These are phyloP conservation scores for Drosophila simulans DNA, from an alignment of 1,140 invertebrate genomes.

Conservation along the genomic window DNA sequence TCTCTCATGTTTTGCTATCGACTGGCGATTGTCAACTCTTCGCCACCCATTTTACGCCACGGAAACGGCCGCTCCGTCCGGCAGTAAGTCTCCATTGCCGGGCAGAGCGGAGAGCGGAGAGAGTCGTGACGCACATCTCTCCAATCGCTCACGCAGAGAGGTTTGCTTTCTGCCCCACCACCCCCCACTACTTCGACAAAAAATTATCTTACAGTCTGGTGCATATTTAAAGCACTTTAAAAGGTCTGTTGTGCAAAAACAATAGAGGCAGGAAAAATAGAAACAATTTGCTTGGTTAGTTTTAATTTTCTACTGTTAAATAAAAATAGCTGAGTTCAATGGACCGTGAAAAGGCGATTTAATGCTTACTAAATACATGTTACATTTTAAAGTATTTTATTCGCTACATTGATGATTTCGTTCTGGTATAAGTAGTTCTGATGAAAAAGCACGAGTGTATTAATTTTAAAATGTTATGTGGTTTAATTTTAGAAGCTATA, in stretches of 20 bases:
- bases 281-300: not conserved
- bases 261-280: not conserved
- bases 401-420: too few relatives aligned
- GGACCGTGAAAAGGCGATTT: not conserved
- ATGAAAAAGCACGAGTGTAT: too few relatives aligned
- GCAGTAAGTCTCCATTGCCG: slow-evolving; percentile 34
- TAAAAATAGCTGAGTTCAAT: not conserved
- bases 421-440: too few relatives aligned
- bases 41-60: slow-evolving; percentile 13
- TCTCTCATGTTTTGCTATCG: slow-evolving; percentile 84
- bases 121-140: slow-evolving; percentile 51
- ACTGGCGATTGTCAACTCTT: slow-evolving; percentile 55
- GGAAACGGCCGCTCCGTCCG: not conserved
- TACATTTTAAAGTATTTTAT: too few relatives aligned
- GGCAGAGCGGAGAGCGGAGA: slow-evolving; percentile 9
- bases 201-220: slow-evolving; percentile 55
- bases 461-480: too few relatives aligned
- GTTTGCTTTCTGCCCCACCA: slow-evolving; percentile 4
- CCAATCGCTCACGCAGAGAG: slow-evolving; percentile 26
- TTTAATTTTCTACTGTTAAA: too few relatives aligned
- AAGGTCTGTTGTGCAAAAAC: slow-evolving; percentile 18
- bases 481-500: too few relatives aligned
- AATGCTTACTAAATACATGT: not conserved
- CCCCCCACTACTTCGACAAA: slow-evolving; percentile 17
- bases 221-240: slow-evolving; percentile 58